Evolutionary conservation across 2,797 vertebrate genomes (phyloP), one percentile per base, ranked within the genome.

Genomic region (Pogonophryne albipinna): DNA sequence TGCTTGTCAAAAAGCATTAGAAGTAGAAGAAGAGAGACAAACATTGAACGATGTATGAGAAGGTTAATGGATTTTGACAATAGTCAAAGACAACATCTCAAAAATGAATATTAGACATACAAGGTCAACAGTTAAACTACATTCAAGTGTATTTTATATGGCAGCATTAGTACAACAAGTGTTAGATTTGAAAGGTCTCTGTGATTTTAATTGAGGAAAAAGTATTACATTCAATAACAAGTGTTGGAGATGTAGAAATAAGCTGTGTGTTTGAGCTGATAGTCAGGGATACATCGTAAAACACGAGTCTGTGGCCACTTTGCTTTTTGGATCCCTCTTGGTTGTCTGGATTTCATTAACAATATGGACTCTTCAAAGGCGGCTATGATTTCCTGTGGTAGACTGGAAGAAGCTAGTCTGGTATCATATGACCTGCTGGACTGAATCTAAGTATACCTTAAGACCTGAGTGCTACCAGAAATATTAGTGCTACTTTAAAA

Each of bases 351-450:
- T 92, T 94, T 93, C 91, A 95, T 95, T 94, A 94, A 84, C 90
- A 91, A 91, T 91, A 92, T 88, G 90, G 87, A 93, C 92, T 94
- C 89, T 92, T 95, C 92, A 94, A 94, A 95, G 88, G 86, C 63
- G 5, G 78, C 79, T 89, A 83, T 83, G 90, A 93, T 93, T 94
- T 94, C 94, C 92, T 93, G 90, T 85, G 85, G 79, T 80, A 76
- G 83, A 76, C 83, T 91, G 84, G 83, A 89, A 86, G 87, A 82
- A 74, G 73, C 73, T 75, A 65, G 75, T 68, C 76, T 79, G 83
- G 89, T 90, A 89, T 94, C 91, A 57, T 74, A 91, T 94, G 87
- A 90, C 92, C 90, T 82, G 82, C 89, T 92, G 89, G 87, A 86
- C 76, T 85, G 74, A 90, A 86, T 90, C 92, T 84, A 88, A 79